Evolutionary conservation across 2,113 vertebrate genomes (phyloP).

Genomic region (Aptenodytes forsteri): DNA sequence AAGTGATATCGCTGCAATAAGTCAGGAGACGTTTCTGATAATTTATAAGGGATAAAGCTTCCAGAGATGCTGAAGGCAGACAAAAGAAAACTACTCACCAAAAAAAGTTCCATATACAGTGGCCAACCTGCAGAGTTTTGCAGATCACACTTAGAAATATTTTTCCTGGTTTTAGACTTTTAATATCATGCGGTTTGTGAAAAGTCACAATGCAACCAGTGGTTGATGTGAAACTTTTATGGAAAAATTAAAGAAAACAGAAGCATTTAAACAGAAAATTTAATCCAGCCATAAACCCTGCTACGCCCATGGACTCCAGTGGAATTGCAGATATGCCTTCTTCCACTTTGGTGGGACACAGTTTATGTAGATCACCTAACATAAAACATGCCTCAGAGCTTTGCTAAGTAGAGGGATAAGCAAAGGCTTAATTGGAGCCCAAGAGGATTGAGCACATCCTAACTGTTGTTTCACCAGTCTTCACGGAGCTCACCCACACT

Average conservation of each 20-base stretch:
- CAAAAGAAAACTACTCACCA: not conserved
- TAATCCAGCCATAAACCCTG: not conserved
- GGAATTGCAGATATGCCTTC: not conserved
- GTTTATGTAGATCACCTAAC: not conserved
- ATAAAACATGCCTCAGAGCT: not conserved
- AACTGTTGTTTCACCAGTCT: not conserved
- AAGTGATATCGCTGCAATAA: not conserved
- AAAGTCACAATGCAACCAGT: not conserved
- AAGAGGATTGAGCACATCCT: not conserved
- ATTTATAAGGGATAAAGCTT: not conserved
- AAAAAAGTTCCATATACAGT: fast-evolving
- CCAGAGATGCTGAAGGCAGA: not conserved
- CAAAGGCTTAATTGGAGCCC: not conserved
- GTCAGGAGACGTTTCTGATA: not conserved
- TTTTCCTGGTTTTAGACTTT: not conserved
- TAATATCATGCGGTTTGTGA: not conserved
- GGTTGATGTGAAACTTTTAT: not conserved
- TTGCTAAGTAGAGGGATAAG: not conserved
- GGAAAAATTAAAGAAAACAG: not conserved
- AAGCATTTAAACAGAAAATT: not conserved
- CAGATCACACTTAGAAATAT: not conserved
- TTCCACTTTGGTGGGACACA: not conserved
- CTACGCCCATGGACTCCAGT: too few relatives aligned
- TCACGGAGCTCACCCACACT: not conserved
- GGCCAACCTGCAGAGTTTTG: not conserved